These are phyloP conservation scores for Sigmodon hispidus DNA, from an alignment of 2,113 vertebrate species.

Conservation along the genomic window DNA sequence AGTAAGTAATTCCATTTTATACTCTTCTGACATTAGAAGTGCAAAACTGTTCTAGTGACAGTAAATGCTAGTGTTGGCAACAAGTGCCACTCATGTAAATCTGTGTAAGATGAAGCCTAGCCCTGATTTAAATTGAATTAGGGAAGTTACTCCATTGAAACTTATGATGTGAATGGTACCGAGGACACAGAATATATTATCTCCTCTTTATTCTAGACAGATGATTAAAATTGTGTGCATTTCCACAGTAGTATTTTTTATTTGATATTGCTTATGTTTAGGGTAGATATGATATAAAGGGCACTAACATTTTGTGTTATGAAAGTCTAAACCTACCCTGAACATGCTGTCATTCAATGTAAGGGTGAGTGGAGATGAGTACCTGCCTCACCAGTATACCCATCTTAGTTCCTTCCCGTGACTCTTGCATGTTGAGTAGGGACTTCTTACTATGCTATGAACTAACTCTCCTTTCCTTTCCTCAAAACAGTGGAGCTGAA, in stretches of 20 bases:
- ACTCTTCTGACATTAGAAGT: neutral
- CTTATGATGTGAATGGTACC: neutral
- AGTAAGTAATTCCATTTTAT: slow-evolving; percentile 89
- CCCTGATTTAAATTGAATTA: neutral
- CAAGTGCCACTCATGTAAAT: neutral
- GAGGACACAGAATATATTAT: neutral
- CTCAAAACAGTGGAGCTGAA: slow-evolving; percentile 94
- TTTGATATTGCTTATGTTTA: neutral
- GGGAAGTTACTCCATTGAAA: slow-evolving; percentile 14
- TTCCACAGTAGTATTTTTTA: neutral
- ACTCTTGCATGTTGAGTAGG: neutral
- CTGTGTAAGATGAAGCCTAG: slow-evolving; percentile 16
- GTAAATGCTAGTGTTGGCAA: neutral
- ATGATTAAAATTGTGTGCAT: neutral
- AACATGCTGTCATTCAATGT: slow-evolving; percentile 13
- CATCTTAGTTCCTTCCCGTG: neutral
- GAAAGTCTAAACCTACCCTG: neutral
- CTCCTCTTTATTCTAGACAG: neutral
- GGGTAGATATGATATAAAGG: slow-evolving; percentile 14
- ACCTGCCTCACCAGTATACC: neutral
- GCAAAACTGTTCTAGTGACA: neutral
- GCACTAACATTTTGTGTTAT: slow-evolving; percentile 25
- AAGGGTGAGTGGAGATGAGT: neutral
- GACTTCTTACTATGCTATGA: neutral
- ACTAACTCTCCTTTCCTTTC: slow-evolving; percentile 67